Evolutionary conservation across 2,797 vertebrate genomes (phyloP), one percentile per base, ranked within the genome.

Genomic region (Myotis findleyi): DNA sequence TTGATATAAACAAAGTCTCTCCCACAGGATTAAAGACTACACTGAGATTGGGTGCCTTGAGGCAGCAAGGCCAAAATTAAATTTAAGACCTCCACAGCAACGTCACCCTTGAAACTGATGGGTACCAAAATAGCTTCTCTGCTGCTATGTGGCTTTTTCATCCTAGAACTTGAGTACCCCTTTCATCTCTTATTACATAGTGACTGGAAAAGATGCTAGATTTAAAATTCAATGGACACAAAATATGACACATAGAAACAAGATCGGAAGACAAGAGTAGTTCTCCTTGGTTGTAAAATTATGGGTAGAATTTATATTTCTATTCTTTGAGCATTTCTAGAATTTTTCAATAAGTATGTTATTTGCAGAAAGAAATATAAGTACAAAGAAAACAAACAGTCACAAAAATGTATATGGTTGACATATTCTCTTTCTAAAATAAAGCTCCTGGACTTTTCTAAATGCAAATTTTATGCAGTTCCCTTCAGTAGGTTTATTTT

Each of bases 401-500:
- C 62, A 89, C 36, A 25, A 16, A 82, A 79, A 85, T 77, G 27
- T 55, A 30, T 27, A 38, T 44, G 47, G 44, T 62, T 95, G 85
- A 73, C 62, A 25, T 53, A 27, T 3, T 89, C 27, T 92, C n/a
- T 66, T 73, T 86, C 51, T 57, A 49, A 93, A 95, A 49, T 30
- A 93, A 89, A 91, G 11, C 38, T 66, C 75, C n/a, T 73, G 25
- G 23, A 66, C 47, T 94, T 93, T 91, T 91, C 71, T 89, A 81
- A 77, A 64, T 59, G 41, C 30, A 84, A 62, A 77, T 84, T 18
- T 77, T 36, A 87, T 33, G 5, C 17, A 68, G 25, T 75, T 81
- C 33, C 75, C 23, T 91, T 89, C 12, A 51, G 9, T 59, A 71
- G 27, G 25, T 85, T 95, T 81, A 91, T 84, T 96, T 94, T 92